Conservation (phyloP, 2,888 invertebrate genomes). For the Ophion slaviceki region DNA sequence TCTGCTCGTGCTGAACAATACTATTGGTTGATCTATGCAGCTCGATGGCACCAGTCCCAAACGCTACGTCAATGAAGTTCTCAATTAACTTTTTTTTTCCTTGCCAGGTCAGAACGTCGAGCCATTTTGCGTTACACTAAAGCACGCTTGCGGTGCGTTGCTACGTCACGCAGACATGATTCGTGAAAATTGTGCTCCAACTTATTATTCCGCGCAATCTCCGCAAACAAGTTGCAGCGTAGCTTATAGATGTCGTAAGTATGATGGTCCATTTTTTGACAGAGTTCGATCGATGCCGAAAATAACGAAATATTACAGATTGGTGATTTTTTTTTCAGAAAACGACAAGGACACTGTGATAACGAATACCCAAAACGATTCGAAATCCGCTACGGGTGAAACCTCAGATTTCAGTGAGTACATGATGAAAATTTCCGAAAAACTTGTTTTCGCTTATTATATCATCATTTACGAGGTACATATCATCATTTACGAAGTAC, state of each 20-base stretch:
- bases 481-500: too few species aligned
- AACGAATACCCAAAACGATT: background rate
- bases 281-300: background rate
- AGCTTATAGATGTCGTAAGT: conserved; percentile 77
- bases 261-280: background rate
- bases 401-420: conserved; percentile 27
- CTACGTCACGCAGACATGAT: conserved; percentile 58
- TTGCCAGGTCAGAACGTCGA: conserved; percentile 71
- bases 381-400: conserved; percentile 34
- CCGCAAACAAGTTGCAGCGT: conserved; percentile 70
- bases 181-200: conserved; percentile 72
- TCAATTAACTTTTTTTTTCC: background rate
- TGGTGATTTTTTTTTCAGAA: conserved; percentile 64
- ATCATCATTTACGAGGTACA: too few species aligned
- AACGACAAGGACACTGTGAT: conserved; percentile 69
- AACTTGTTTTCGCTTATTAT: conserved; percentile 28
- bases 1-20: background rate
- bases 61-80: background rate
- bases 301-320: background rate
- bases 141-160: conserved; percentile 68
- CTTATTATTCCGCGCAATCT: conserved; percentile 66
- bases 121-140: conserved; percentile 74
- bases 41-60: background rate
- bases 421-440: conserved; percentile 12
- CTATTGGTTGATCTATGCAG: background rate